Conservation (phyloP, 2,113 vertebrate species). For the Hyperoodon ampullatus region DNA sequence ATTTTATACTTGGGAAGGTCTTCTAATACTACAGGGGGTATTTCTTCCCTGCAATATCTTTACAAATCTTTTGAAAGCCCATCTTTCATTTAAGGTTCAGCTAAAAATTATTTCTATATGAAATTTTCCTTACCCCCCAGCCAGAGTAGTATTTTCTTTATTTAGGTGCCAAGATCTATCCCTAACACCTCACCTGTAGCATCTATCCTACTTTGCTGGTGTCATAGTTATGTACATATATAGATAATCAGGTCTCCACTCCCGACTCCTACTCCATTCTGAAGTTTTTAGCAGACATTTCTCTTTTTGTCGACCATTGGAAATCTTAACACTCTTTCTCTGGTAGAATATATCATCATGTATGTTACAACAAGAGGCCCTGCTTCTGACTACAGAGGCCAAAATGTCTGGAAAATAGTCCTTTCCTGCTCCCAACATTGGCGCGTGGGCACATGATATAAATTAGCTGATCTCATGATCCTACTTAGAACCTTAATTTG, state of each 20-base stretch:
- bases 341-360: neutral
- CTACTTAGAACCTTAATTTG: neutral
- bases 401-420: neutral
- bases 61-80: conserved; percentile 7
- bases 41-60: conserved; percentile 8
- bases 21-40: neutral
- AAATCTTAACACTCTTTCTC: neutral
- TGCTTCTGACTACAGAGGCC: neutral
- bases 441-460: neutral
- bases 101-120: conserved; percentile 26
- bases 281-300: neutral
- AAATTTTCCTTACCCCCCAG: neutral
- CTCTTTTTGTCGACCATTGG: neutral
- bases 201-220: neutral
- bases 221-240: neutral
- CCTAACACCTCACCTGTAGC: neutral
- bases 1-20: neutral
- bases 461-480: neutral
- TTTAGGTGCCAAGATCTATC: neutral
- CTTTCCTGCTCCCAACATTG: neutral
- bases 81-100: neutral
- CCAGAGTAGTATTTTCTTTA: neutral
- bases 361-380: neutral
- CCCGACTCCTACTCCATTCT: neutral
- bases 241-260: neutral